Evolutionary conservation across 2,113 vertebrate genomes (phyloP).

Genomic region (Eubucco bourcierii): DNA sequence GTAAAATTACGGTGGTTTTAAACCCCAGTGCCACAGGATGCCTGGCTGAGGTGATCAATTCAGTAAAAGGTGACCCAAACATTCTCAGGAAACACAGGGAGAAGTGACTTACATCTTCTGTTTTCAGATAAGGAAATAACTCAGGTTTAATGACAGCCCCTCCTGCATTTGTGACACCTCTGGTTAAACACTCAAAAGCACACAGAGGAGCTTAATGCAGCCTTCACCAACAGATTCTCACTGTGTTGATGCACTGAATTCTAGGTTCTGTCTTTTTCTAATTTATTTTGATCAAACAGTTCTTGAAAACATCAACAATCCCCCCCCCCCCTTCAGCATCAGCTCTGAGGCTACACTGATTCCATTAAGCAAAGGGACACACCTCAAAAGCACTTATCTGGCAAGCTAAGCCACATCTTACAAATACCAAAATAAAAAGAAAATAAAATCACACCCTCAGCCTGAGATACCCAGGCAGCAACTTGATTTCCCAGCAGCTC

Average conservation of each 20-base stretch:
- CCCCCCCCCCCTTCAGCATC: no score
- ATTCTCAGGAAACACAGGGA: neutral
- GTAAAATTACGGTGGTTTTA: neutral
- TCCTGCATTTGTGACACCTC: neutral
- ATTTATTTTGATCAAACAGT: neutral
- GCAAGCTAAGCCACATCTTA: neutral
- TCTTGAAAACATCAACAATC: neutral
- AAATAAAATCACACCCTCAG: neutral
- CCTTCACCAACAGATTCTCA: neutral
- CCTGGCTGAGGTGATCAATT: neutral
- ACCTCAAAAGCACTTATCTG: neutral
- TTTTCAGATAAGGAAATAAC: neutral
- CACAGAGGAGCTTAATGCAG: neutral
- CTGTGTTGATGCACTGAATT: neutral
- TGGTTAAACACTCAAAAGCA: neutral
- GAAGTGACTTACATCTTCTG: neutral
- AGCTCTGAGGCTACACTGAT: accelerated
- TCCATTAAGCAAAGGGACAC: neutral
- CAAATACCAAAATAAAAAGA: neutral
- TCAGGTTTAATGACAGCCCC: neutral
- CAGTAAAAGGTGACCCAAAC: neutral
- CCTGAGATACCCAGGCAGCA: constrained; percentile 6
- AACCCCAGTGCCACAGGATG: neutral
- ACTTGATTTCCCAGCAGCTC: neutral
- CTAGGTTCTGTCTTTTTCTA: accelerated